phyloP scores from a whole-genome alignment of 2,113 vertebrate species.

The Mobula hypostoma region DNA sequence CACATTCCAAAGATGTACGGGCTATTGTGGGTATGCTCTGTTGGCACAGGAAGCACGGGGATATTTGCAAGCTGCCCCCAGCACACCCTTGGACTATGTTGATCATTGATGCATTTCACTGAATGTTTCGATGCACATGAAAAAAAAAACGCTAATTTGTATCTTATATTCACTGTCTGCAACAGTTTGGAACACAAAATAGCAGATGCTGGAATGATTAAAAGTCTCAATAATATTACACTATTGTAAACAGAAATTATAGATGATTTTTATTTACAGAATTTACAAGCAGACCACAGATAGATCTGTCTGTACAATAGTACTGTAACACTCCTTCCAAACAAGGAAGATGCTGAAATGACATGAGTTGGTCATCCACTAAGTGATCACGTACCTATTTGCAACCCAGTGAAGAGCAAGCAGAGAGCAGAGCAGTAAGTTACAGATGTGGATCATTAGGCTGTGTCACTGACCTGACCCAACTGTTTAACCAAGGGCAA shows the following conservation, averaged over 20 bases:
- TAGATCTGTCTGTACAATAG: neutral
- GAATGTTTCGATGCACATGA: too few relatives aligned
- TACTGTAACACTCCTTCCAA: slow-evolving; percentile 25
- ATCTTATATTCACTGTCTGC: too few relatives aligned
- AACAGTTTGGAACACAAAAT: too few relatives aligned
- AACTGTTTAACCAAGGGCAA: neutral
- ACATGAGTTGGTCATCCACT: neutral
- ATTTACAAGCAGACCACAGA: slow-evolving; percentile 51
- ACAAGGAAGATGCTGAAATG: slow-evolving; percentile 31
- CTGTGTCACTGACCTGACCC: slow-evolving; percentile 4
- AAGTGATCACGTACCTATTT: slow-evolving; percentile 26
- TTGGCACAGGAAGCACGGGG: too few relatives aligned
- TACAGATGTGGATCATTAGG: neutral
- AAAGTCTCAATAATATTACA: neutral
- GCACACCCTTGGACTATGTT: too few relatives aligned
- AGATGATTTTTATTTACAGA: slow-evolving; percentile 64
- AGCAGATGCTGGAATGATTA: too few relatives aligned
- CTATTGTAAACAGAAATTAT: slow-evolving; percentile 15
- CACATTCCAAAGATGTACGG: too few relatives aligned
- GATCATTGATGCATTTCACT: too few relatives aligned
- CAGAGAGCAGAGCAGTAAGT: neutral
- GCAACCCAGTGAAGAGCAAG: neutral
- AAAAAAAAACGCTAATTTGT: too few relatives aligned
- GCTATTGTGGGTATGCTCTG: too few relatives aligned
- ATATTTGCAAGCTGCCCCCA: too few relatives aligned